Conservation (phyloP, 2,113 vertebrate genomes). For the Mionectes macconnelli region DNA sequence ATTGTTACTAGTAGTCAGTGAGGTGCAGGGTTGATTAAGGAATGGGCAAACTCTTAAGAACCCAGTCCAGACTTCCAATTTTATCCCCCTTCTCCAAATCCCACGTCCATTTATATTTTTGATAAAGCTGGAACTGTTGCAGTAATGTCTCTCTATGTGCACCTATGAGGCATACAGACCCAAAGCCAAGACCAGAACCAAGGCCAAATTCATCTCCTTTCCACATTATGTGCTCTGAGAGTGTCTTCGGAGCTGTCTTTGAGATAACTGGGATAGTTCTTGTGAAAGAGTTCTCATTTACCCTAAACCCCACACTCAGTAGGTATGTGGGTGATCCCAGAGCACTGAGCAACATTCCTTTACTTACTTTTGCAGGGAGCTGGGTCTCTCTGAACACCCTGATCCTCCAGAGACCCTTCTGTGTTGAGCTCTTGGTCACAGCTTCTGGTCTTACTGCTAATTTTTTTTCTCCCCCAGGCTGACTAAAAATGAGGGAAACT, state of each 20-base stretch:
- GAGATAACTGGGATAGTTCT: background rate
- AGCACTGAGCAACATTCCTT: background rate
- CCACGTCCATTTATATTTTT: background rate
- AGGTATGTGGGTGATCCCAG: background rate
- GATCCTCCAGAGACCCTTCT: background rate
- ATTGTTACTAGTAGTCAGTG: background rate
- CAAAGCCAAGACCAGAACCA: background rate
- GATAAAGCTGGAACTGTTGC: background rate
- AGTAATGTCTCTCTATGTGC: background rate
- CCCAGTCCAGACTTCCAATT: background rate
- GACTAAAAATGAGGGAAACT: background rate
- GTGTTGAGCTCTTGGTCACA: background rate
- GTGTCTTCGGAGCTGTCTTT: background rate
- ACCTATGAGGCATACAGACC: background rate
- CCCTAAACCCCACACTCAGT: background rate
- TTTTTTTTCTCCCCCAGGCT: fast-evolving
- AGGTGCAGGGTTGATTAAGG: background rate
- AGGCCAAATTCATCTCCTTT: background rate
- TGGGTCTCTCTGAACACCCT: background rate
- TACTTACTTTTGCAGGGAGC: background rate
- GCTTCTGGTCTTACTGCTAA: background rate
- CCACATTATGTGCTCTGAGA: background rate
- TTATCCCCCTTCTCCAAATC: background rate
- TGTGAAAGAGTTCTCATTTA: background rate
- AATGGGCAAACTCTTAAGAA: background rate